Evolutionary conservation across 1,140 invertebrate species (phyloP), one percentile per base, ranked within the genome.

Genomic region (Philaenus spumarius): DNA sequence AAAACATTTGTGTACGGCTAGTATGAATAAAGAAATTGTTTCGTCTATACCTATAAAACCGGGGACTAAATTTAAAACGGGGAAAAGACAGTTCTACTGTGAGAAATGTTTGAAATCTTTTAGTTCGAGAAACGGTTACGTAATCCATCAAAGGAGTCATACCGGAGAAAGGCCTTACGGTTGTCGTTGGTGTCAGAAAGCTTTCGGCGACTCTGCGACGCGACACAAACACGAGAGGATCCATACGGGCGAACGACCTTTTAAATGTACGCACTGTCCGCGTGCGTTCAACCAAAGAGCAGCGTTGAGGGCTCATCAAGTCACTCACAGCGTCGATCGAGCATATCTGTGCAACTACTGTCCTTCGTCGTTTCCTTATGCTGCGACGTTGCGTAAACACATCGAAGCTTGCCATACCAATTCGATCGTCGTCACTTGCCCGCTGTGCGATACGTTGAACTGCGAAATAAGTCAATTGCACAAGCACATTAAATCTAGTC

Each of bases 141-240:
- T 84, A 53, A 87, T 86, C 55, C 82, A 84, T 62, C 71, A 82
- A 37, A 71, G 85, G 48, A 84, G 83, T 55, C 86, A 88, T 61
- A 87, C 85, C 1, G 84, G 84, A 60, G 85, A 88, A 58, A 87
- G 87, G 65, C 87, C 87, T 1, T 88, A 87, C 67, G 74, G 77
- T 34, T 91, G 89, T 67, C 74, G 80, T 17, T 72, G 77, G 58
- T 91, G 89, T 67, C 72, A 86, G 65, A 92, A 92, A 68, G 81
- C 87, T 43, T 93, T 91, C 58, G 69, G 77, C 11, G 78, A 79
- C 59, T 78, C 78, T 3, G 78, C 78, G 3, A 80, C 78, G 22
- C 67, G 67, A 14, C 60, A 63, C 20, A 66, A 67, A 51, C 80
- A 82, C 62, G 77, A 77, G 58, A 66, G 80, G 20, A 77, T 75